Evolutionary conservation across 2,888 invertebrate species (phyloP), one percentile per base, ranked within the genome.

Genomic region (Zeuzera pyrina): DNA sequence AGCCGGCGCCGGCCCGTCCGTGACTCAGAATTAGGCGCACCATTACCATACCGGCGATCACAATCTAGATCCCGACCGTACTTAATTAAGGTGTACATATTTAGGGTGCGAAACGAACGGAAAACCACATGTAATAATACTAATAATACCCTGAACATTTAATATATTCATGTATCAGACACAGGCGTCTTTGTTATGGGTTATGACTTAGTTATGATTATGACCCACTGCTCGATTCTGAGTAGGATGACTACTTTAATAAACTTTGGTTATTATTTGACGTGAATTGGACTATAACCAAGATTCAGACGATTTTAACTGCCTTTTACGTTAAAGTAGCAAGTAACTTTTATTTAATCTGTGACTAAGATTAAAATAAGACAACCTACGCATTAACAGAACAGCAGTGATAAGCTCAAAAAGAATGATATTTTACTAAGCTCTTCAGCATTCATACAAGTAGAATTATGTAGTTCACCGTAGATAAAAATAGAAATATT

Each of bases 81-180:
- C 13, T 69, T 70, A 72, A 74, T 74, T 70, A 70, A 67, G 57
- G 64, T 53, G 50, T 62, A 60, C 54, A 61, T 47, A 55, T 62
- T 66, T 68, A 57, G 72, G 69, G 69, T 65, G 66, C 63, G 52
- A 67, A 64, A 54, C 56, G 52, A 53, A 66, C 52, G 59, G 57
- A 63, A 63, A 60, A 55, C 45, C 41, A 51, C 49, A 30, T 49
- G 48, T 57, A 58, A 59, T 60, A 58, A n/a, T n/a, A n/a, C 59
- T 55, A 54, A 37, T 60, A 58, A 60, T 56, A 53, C 37, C 41
- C 37, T 31, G 39, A 40, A 39, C 36, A 43, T 39, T 45, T 43
- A 42, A 54, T 45, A 43, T 43, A 52, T 40, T 45, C 38, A 35
- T 43, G 42, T 43, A 38, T 49, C 47, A 45, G 35, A 26, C 34